Evolutionary conservation across 2,797 vertebrate genomes (phyloP), one percentile per base, ranked within the genome.

Genomic region (Aulostomus chinensis): DNA sequence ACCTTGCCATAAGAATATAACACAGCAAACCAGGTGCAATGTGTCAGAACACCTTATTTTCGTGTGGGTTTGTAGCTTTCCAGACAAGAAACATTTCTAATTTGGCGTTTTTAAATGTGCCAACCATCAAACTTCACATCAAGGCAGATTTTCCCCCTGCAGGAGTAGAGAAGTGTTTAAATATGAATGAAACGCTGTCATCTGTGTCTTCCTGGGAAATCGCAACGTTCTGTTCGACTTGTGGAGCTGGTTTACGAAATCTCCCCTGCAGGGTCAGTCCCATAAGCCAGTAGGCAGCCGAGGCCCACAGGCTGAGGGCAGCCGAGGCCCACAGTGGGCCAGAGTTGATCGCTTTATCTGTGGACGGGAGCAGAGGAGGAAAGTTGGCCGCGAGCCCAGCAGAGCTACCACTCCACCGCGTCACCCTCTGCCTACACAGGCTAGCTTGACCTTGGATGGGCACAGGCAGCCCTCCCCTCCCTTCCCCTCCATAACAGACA

Each of bases 361-460:
- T 7, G 25, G 62, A 60, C 53, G 54, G 74, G 49, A 58, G 68
- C 66, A 78, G 68, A 58, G 51, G 69, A 80, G 61, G 49, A 47
- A 30, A 45, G 55, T 29, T 83, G 82, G 80, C 74, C 5, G 9
- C 0, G 0, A 41, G 71, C 82, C 82, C 60, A 11, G 71, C 60
- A 45, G 61, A 63, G 69, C 72, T 69, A 73, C 69, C 53, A 41
- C 74, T 70, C 59, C 58, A 50, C 38, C 34, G 41, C 39, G 32
- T 59, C 70, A 45, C 63, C 66, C 67, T 57, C 66, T 70, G 67
- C 73, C 70, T 68, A 66, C 71, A 74, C 72, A 71, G 69, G 50
- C 68, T 21, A 34, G 51, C 58, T 55, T 62, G 78, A 88, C 79
- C 79, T 84, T 80, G 78, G 61, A 36, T 62, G 68, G 58, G 74